Percentiles rank a stretch among this genome's conserved stretches.
These are phyloP conservation scores for Eueremaeus valkanovi DNA, from an alignment of 2,888 invertebrate species.

Conservation along the genomic window DNA sequence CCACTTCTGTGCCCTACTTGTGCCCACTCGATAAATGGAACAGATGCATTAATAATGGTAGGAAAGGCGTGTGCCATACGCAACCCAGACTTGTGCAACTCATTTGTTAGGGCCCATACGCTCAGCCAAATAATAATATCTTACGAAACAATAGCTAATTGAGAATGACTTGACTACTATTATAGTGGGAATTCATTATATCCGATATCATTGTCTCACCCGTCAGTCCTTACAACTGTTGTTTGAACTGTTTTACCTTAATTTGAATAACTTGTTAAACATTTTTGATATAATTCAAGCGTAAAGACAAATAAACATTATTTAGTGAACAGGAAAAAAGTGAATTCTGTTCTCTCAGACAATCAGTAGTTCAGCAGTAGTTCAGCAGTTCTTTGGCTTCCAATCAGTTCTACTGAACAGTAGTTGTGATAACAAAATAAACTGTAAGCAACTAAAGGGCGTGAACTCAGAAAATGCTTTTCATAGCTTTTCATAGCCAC, in stretches of 20 bases:
- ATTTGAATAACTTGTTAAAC: neutral
- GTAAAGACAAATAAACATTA: neutral
- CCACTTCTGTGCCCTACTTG: too few species aligned
- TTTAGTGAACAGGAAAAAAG: neutral
- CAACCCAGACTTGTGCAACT: neutral
- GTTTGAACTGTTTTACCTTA: neutral
- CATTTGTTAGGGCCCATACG: neutral
- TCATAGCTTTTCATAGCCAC: neutral
- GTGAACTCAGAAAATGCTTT: neutral
- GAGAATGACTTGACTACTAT: neutral
- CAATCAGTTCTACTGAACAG: neutral
- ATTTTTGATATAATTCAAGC: neutral
- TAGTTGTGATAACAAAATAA: neutral
- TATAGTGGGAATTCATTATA: neutral
- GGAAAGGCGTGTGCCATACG: neutral
- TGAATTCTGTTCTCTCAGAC: neutral
- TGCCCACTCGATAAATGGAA: neutral
- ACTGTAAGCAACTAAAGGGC: neutral
- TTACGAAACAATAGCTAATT: neutral
- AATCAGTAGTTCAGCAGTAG: neutral
- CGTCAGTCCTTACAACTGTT: too few species aligned
- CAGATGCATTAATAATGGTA: slow-evolving; percentile 22
- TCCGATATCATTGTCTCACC: neutral
- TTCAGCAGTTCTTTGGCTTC: neutral
- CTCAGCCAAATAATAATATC: neutral